A percentile compares a stretch with the other conserved stretches of the same genome.
Conservation (phyloP, 2,113 vertebrate genomes). For the Scomber colias region DNA sequence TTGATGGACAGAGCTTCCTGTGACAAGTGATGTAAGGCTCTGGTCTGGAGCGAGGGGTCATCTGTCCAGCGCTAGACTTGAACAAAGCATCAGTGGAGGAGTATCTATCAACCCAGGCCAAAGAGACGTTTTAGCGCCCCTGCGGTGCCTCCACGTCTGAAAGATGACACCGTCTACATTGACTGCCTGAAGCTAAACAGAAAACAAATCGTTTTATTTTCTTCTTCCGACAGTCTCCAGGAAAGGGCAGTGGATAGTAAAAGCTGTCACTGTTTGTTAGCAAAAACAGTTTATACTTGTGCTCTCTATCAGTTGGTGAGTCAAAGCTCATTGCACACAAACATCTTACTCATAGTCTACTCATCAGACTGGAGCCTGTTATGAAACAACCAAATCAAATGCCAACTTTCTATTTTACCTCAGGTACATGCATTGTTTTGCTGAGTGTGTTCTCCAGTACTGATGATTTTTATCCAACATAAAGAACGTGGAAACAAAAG, state of each 20-base stretch:
- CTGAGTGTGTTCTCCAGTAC: neutral
- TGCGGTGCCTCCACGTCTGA: slow-evolving; percentile 78
- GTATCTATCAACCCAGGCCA: slow-evolving; percentile 67
- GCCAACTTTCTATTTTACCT: slow-evolving; percentile 59
- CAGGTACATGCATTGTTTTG: slow-evolving; percentile 20
- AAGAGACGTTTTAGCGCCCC: slow-evolving; percentile 54
- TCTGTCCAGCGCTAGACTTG: slow-evolving; percentile 52
- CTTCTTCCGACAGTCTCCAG: slow-evolving; percentile 42
- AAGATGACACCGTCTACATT: slow-evolving; percentile 73
- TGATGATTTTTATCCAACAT: neutral
- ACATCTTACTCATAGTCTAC: slow-evolving; percentile 63
- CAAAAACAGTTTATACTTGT: slow-evolving; percentile 57
- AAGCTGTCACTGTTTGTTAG: slow-evolving; percentile 2
- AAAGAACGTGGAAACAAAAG: slow-evolving; percentile 31
- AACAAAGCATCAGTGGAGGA: slow-evolving; percentile 62
- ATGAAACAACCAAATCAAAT: slow-evolving; percentile 41
- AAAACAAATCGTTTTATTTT: slow-evolving; percentile 81
- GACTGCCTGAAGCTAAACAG: slow-evolving; percentile 64
- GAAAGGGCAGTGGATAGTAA: slow-evolving; percentile 29
- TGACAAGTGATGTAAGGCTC: slow-evolving; percentile 36
- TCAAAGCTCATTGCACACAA: slow-evolving; percentile 35
- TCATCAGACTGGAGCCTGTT: slow-evolving; percentile 50
- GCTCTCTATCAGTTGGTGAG: slow-evolving; percentile 51
- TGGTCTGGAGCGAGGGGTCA: slow-evolving; percentile 21
- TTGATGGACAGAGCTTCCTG: slow-evolving; percentile 26